Evolutionary conservation across 1,140 invertebrate species (phyloP).

Genomic region (Lordiphosa mommai): DNA sequence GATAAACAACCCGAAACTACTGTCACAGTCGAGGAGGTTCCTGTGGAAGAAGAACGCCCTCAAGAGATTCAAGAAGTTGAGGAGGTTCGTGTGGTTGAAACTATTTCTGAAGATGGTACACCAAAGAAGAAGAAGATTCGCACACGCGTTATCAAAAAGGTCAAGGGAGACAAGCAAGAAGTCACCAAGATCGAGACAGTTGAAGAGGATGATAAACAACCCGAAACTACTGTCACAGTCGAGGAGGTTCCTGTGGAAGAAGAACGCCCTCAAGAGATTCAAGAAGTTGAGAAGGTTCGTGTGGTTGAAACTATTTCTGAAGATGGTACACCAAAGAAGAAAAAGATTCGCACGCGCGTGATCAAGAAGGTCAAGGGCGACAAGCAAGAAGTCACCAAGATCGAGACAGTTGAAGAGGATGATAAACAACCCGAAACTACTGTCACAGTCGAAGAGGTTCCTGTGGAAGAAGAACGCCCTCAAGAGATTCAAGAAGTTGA

Average conservation of each 20-base stretch:
- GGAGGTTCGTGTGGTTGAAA: not conserved
- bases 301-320: too few species aligned
- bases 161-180: constrained; percentile 2
- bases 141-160: constrained; percentile 1
- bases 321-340: too few species aligned
- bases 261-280: not conserved
- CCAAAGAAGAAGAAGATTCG: constrained; percentile 3
- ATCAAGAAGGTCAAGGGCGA: too few species aligned
- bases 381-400: too few species aligned
- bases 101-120: not conserved
- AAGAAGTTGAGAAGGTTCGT: too few species aligned
- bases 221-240: not conserved
- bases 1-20: not conserved
- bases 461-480: too few species aligned
- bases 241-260: not conserved
- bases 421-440: too few species aligned
- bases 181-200: constrained; percentile 1
- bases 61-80: not conserved
- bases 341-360: too few species aligned
- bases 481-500: too few species aligned
- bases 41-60: not conserved
- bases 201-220: not conserved
- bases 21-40: not conserved
- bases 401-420: too few species aligned
- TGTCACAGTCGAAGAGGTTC: too few species aligned